Evolutionary conservation across 2,113 vertebrate genomes (phyloP), one percentile per base, ranked within the genome.

Genomic region (Eurypyga helias): DNA sequence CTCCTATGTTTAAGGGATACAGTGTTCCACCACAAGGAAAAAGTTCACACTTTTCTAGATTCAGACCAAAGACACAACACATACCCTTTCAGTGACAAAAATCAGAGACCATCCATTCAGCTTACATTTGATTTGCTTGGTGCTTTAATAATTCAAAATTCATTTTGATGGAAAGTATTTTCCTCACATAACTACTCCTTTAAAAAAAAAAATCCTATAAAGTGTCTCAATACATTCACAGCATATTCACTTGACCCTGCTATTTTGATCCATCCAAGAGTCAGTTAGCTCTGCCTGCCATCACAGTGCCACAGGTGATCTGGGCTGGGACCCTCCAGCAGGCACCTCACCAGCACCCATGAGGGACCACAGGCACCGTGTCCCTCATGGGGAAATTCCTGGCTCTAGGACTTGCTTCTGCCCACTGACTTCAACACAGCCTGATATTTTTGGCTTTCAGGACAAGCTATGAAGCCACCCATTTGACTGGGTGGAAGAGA

Each of bases 21-120:
- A 89, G 76, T 69, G 69, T 90, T 95, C 77, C 20, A 77, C 31
- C 81, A 95, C 97, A 97, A 98, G 83, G 89, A 95, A 85, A 97
- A 71, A 83, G 83, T 67, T 89, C 65, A 86, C 84, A 75, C 70
- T 83, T 91, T 89, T 95, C 61, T 72, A 86, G 95, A 92, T 86
- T 88, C 83, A 87, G 72, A 73, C 90, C 78, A 96, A 97, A 96
- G 70, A 48, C 60, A 28, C 1, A 11, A 69, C 49, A 61, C 45
- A 66, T 51, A 81, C 57, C 33, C 69, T 90, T 87, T 41, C 38
- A 87, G 70, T 57, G 25, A 83, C 19, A 87, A 62, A 70, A 90
- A 92, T 55, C 29, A 10, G 66, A 60, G 36, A 52, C 25, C 45
- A 90, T 85, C 71, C 60, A 77, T 77, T 57, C 93, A 72, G 60